phyloP scores from a whole-genome alignment of 2,113 vertebrate species.

The Microtus montanus region DNA sequence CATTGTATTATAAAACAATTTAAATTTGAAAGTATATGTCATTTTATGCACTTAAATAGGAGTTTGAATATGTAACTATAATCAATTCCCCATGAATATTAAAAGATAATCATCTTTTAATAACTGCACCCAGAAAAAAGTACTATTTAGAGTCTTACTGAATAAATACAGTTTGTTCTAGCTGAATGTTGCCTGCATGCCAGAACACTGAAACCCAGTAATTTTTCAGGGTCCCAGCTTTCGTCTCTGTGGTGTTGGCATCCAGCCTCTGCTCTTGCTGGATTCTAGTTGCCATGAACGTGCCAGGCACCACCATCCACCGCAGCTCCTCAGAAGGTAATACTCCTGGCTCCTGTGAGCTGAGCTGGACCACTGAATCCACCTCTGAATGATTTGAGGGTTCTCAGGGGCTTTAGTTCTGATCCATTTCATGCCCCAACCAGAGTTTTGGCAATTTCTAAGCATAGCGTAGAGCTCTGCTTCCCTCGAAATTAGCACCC shows the following conservation, averaged over 20 bases:
- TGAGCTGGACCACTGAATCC: not conserved
- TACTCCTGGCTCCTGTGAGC: not conserved
- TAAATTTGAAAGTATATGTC: not conserved
- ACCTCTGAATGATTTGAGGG: not conserved
- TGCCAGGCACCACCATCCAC: not conserved
- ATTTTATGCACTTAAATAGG: not conserved
- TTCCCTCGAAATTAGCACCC: not conserved
- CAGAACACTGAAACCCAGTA: not conserved
- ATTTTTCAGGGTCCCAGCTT: not conserved
- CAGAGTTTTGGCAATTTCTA: conserved; percentile 19
- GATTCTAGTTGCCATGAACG: not conserved
- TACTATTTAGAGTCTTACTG: not conserved
- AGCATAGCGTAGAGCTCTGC: not conserved
- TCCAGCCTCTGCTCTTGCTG: not conserved
- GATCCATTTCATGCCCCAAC: not conserved
- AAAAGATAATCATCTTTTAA: not conserved
- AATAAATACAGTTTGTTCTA: not conserved
- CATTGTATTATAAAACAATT: not conserved
- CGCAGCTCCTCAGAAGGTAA: not conserved
- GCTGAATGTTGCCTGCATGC: not conserved
- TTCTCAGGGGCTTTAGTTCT: not conserved
- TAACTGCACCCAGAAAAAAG: not conserved
- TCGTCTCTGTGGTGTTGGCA: not conserved
- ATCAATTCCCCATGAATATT: not conserved
- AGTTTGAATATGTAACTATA: not conserved